Evolutionary conservation across 1,140 invertebrate genomes (phyloP).

Genomic region (Dendroctonus valens): DNA sequence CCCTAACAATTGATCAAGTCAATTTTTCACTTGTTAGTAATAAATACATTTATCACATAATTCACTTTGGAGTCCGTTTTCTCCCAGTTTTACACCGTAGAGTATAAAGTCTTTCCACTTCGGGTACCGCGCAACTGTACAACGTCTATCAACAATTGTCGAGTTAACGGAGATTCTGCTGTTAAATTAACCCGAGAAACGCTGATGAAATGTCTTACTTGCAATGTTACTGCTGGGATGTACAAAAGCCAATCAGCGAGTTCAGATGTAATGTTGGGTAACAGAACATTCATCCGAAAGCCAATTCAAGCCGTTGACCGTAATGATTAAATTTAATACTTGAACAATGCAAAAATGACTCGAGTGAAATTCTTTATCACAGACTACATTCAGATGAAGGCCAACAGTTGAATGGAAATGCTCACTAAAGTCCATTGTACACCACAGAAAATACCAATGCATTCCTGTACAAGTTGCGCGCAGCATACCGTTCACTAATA

Average conservation of each 20-base stretch:
- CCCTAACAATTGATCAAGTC: not conserved
- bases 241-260: not conserved
- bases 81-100: slow-evolving; percentile 1
- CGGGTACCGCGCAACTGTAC: slow-evolving; percentile 1
- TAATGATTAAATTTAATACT: too few relatives aligned
- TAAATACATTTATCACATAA: slow-evolving; percentile 6
- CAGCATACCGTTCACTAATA: slow-evolving; percentile 18
- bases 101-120: too few relatives aligned
- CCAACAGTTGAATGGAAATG: not conserved
- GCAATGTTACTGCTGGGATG: too few relatives aligned
- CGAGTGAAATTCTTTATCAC: slow-evolving; percentile 28
- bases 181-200: slow-evolving; percentile 13
- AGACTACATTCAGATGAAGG: slow-evolving; percentile 24
- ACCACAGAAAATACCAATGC: too few relatives aligned
- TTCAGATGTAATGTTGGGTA: slow-evolving; percentile 26
- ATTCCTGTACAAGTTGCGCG: slow-evolving; percentile 9
- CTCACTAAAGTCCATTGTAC: too few relatives aligned
- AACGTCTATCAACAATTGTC: slow-evolving; percentile 3
- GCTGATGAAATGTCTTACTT: too few relatives aligned
- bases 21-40: slow-evolving; percentile 6
- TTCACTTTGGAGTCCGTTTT: slow-evolving; percentile 28
- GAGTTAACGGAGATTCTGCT: slow-evolving; percentile 25
- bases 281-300: slow-evolving; percentile 7
- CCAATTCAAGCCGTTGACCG: not conserved
- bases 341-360: slow-evolving; percentile 20